Base-by-base conservation (phyloP, 1,140 invertebrate species). In the Tribolium madens region DNA sequence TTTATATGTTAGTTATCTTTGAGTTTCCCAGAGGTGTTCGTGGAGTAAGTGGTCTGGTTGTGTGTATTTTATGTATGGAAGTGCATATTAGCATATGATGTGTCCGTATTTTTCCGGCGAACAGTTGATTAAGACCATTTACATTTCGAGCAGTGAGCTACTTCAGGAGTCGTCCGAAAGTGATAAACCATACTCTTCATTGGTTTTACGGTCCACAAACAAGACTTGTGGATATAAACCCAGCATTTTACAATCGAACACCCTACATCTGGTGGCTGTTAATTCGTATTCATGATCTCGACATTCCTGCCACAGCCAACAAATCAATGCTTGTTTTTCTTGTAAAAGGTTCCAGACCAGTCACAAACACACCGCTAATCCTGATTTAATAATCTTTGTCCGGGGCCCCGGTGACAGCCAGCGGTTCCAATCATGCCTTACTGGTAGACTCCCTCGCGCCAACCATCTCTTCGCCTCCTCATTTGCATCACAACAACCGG, bases 341-440 rank as follows among this genome's bases (percentile, higher is more conserved):
- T 76, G 76, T 75, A 81, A 82, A 82, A 64, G 76, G 70, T 71
- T 18, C 75, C 77, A 79, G 79, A 80, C 79, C 80, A 79, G 81
- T 82, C 80, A 81, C 78, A 81, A 78, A 82, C 80, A 82, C 53
- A 76, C 76, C 82, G 82, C 82, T 83, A 83, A 83, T 83, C 82
- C 82, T 83, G 82, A 83, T 83, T 83, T 83, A 83, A 83, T 83
- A 83, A 83, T 83, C 81, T 81, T 80, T 82, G 81, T 81, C 78
- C 76, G 74, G 76, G 53, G 78, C 73, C 76, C 75, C 76, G 75
- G 74, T 78, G 76, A 78, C 80, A 80, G 77, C 78, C 46, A 68
- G 73, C 78, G 70, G 69, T 78, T 76, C 79, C 76, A 77, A 80
- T 80, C 79, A 78, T 68, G 52, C 72, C 79, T 79, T 79, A 76